These are phyloP conservation scores for Rhorus exstirpatorius DNA, from an alignment of 2,888 invertebrate species.

Conservation along the genomic window DNA sequence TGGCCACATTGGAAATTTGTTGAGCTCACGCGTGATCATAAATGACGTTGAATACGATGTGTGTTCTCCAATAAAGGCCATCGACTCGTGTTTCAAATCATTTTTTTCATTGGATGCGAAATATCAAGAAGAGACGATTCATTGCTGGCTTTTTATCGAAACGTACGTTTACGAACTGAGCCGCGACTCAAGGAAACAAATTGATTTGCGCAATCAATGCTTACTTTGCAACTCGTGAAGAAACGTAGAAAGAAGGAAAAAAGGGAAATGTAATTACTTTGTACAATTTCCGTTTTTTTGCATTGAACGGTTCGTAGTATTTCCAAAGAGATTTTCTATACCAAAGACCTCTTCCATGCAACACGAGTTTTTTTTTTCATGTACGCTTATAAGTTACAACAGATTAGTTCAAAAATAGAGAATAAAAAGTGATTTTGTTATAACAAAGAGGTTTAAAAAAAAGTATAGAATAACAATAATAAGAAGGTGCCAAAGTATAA, in stretches of 20 bases:
- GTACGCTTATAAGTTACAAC: slow-evolving; percentile 10
- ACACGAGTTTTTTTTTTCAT: slow-evolving; percentile 4
- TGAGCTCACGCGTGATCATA: slow-evolving; percentile 19
- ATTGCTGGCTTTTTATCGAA: slow-evolving; percentile 21
- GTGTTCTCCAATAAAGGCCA: slow-evolving; percentile 4
- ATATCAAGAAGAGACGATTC: slow-evolving; percentile 13
- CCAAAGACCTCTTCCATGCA: slow-evolving; percentile 6
- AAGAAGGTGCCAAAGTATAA: not conserved
- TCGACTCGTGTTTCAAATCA: slow-evolving; percentile 5
- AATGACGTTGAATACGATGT: slow-evolving; percentile 6
- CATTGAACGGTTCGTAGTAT: not conserved
- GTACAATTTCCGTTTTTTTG: not conserved
- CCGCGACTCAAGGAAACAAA: not conserved
- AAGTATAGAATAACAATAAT: slow-evolving; percentile 6
- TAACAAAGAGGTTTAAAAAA: not conserved
- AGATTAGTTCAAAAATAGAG: slow-evolving; percentile 10
- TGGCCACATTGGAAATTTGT: not conserved
- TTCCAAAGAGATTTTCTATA: slow-evolving; percentile 13
- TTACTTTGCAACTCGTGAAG: slow-evolving; percentile 1
- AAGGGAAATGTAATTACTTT: not conserved
- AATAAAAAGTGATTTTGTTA: not conserved
- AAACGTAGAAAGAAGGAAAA: not conserved
- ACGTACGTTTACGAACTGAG: slow-evolving; percentile 20
- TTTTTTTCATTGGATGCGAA: slow-evolving; percentile 5
- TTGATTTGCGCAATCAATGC: slow-evolving; percentile 8